Percentiles rank a stretch among this genome's conserved stretches.
phyloP scores from a whole-genome alignment of 2,113 vertebrate species.

The Scolopax mira region DNA sequence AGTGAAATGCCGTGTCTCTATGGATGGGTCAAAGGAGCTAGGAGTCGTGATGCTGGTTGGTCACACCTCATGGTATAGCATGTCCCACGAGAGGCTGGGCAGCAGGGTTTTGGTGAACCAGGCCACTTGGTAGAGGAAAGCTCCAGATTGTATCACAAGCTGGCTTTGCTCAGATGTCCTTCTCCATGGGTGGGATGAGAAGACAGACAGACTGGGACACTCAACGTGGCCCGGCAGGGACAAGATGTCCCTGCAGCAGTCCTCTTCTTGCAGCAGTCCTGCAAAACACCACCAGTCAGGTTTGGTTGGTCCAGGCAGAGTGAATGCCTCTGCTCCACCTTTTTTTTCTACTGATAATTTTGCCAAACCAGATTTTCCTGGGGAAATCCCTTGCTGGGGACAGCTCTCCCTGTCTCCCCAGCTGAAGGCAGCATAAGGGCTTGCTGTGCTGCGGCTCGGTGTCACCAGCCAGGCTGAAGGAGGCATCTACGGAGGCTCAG shows the following conservation, averaged over 20 bases:
- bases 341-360: not conserved
- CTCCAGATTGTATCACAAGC: not conserved
- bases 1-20: not conserved
- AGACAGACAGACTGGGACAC: not conserved
- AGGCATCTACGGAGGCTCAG: not conserved
- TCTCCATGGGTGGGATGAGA: not conserved
- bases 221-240: fast-evolving
- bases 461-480: not conserved
- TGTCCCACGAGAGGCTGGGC: not conserved
- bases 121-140: not conserved
- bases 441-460: fast-evolving
- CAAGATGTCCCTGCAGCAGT: not conserved
- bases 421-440: not conserved
- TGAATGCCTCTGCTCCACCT: fast-evolving
- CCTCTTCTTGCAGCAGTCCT: not conserved
- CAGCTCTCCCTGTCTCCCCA: not conserved
- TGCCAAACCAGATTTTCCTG: not conserved
- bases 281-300: fast-evolving
- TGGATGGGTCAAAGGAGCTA: fast-evolving
- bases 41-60: fast-evolving
- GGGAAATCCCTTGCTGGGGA: not conserved
- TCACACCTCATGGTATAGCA: not conserved
- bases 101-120: not conserved
- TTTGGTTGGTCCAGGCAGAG: not conserved
- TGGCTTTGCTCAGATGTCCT: not conserved